These are phyloP conservation scores for Lasioglossum morio DNA, from an alignment of 2,888 invertebrate species.

Conservation along the genomic window DNA sequence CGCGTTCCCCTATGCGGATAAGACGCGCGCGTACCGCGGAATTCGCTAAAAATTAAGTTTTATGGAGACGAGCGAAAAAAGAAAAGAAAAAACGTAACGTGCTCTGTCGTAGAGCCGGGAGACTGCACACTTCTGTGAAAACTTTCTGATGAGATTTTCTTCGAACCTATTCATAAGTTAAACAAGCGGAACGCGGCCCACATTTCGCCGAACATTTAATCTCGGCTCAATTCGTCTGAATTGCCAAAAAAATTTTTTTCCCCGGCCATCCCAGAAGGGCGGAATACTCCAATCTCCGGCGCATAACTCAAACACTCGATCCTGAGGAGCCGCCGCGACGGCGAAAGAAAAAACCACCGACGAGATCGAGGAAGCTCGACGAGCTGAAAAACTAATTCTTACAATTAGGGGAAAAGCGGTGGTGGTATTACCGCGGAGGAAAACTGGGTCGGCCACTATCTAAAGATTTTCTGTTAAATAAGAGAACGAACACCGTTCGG, in stretches of 20 bases:
- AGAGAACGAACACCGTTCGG: neutral
- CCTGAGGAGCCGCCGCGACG: neutral
- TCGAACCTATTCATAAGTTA: slow-evolving; percentile 56
- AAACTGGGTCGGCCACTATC: neutral
- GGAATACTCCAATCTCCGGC: slow-evolving; percentile 21
- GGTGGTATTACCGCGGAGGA: neutral
- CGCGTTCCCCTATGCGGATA: neutral
- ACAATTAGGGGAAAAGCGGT: slow-evolving; percentile 11
- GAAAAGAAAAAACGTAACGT: neutral
- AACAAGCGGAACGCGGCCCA: slow-evolving; percentile 46
- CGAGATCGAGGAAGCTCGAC: neutral
- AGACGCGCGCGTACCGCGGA: neutral
- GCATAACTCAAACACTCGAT: slow-evolving; percentile 28
- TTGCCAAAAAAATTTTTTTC: slow-evolving; percentile 41
- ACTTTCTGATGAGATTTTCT: slow-evolving; percentile 62
- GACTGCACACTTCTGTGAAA: slow-evolving; percentile 45
- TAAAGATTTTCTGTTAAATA: slow-evolving; percentile 6
- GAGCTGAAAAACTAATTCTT: slow-evolving; percentile 8
- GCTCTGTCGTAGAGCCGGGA: neutral
- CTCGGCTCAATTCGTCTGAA: slow-evolving; percentile 41
- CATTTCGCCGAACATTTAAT: slow-evolving; percentile 48
- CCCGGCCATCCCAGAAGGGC: neutral
- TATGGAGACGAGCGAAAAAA: neutral
- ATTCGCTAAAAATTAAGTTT: slow-evolving; percentile 19
- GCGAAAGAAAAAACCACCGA: neutral